Percentiles rank a stretch among this genome's conserved stretches.
Conservation (phyloP, 2,113 vertebrate species). For the Festucalex cinctus region DNA sequence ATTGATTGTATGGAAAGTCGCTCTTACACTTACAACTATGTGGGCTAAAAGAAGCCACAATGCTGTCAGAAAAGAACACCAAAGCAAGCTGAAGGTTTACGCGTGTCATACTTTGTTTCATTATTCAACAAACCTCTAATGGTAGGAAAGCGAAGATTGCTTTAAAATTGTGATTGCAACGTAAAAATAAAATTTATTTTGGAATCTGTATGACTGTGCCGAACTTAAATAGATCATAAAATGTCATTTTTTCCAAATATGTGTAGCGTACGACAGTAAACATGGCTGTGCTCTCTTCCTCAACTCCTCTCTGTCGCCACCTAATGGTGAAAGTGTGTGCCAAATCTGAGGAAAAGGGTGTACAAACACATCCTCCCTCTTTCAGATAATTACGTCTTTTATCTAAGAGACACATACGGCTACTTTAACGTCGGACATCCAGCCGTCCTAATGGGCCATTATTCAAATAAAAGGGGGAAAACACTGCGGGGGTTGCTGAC, state of each 20-base stretch:
- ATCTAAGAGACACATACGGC: conserved; percentile 74
- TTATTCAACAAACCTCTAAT: conserved; percentile 21
- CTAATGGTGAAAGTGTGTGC: conserved; percentile 64
- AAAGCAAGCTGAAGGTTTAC: conserved; percentile 49
- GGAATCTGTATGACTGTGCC: background rate
- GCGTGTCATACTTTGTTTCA: conserved; percentile 48
- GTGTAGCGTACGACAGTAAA: background rate
- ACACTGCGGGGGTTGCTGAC: conserved; percentile 75
- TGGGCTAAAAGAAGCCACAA: conserved; percentile 54
- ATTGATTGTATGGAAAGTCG: conserved; percentile 60
- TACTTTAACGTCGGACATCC: conserved; percentile 77
- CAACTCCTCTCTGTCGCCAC: conserved; percentile 68
- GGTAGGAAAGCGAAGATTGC: conserved; percentile 42
- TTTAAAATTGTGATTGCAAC: conserved; percentile 22
- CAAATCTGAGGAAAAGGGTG: conserved; percentile 65
- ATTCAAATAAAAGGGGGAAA: conserved; percentile 81
- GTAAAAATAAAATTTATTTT: conserved; percentile 13
- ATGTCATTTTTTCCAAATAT: conserved; percentile 11
- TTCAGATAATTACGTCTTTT: conserved; percentile 80
- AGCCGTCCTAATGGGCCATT: conserved; percentile 79
- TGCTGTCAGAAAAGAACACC: conserved; percentile 58
- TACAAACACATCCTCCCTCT: conserved; percentile 70
- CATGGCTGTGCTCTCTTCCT: conserved; percentile 5
- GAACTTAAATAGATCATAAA: conserved; percentile 9
- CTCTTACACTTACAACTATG: conserved; percentile 63